These are phyloP conservation scores for Cinclus mexicanus DNA, from an alignment of 2,113 vertebrate genomes.

Conservation along the genomic window DNA sequence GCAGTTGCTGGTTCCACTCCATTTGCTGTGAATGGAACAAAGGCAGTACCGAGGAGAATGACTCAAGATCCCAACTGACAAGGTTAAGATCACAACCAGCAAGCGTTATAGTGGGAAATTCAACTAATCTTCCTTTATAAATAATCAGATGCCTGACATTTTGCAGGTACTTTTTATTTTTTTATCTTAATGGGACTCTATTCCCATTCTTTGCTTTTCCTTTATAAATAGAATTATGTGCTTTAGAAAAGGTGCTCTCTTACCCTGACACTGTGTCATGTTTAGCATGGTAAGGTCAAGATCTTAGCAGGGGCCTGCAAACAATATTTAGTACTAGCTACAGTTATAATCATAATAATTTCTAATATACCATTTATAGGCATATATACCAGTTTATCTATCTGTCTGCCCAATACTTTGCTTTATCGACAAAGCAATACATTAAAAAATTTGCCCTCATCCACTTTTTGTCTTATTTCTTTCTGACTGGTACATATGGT, in stretches of 20 bases:
- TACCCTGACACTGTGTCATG: not conserved
- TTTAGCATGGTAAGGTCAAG: not conserved
- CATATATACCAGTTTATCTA: not conserved
- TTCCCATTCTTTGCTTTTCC: not conserved
- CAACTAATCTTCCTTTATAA: not conserved
- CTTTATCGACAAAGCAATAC: not conserved
- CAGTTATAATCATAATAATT: not conserved
- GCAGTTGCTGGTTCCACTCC: not conserved
- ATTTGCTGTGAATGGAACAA: not conserved
- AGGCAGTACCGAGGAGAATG: not conserved
- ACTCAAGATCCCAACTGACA: not conserved
- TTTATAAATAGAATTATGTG: not conserved
- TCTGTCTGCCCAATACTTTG: not conserved
- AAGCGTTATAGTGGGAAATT: not conserved
- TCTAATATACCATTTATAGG: not conserved
- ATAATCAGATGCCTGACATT: not conserved
- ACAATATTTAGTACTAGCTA: not conserved
- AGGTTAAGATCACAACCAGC: not conserved
- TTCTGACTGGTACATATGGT: not conserved
- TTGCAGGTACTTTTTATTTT: not conserved
- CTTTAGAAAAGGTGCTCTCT: not conserved
- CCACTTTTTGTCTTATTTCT: not conserved
- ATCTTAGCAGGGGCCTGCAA: not conserved
- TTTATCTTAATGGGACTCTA: not conserved
- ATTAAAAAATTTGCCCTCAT: not conserved